phyloP scores from a whole-genome alignment of 2,888 invertebrate genomes.

The Gari tellinella region DNA sequence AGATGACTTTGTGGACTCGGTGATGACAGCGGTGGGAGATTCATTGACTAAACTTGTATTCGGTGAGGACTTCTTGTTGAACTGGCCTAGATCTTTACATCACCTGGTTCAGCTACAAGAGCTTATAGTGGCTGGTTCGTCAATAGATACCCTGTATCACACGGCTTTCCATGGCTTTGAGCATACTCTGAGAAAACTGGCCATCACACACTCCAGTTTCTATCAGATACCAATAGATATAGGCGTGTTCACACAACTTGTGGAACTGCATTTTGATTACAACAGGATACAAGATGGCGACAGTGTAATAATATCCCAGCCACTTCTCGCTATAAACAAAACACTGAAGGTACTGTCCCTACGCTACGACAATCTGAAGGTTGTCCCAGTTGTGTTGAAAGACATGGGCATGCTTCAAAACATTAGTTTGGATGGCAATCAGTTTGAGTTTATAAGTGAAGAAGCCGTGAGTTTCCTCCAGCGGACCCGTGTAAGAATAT shows the following conservation, averaged over 20 bases:
- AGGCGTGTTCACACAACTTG: conserved; percentile 3
- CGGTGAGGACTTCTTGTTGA: conserved; percentile 6
- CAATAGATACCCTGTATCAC: background rate
- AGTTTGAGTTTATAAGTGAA: conserved; percentile 46
- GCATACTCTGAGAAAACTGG: conserved; percentile 15
- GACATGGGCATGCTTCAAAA: conserved; percentile 40
- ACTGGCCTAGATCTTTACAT: conserved; percentile 26
- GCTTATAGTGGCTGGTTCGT: conserved; percentile 9
- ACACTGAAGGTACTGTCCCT: conserved; percentile 45
- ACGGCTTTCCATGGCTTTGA: conserved; percentile 25
- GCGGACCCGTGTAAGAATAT: conserved; percentile 18
- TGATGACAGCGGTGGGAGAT: conserved; percentile 17
- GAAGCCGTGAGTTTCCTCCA: conserved; percentile 34
- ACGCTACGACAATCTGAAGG: conserved; percentile 48
- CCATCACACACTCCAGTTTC: conserved; percentile 2
- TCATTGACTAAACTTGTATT: conserved; percentile 18
- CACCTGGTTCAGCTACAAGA: conserved; percentile 11
- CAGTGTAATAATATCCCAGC: conserved; percentile 33
- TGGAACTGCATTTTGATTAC: conserved; percentile 35
- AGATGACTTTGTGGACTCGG: conserved; percentile 14
- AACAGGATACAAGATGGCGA: conserved; percentile 19
- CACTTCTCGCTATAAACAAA: conserved; percentile 27
- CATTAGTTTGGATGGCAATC: conserved; percentile 51
- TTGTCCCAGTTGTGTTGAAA: conserved; percentile 42
- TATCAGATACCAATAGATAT: conserved; percentile 20